Evolutionary conservation across 2,888 invertebrate genomes (phyloP), one percentile per base, ranked within the genome.

Genomic region (Anticlea derivata): DNA sequence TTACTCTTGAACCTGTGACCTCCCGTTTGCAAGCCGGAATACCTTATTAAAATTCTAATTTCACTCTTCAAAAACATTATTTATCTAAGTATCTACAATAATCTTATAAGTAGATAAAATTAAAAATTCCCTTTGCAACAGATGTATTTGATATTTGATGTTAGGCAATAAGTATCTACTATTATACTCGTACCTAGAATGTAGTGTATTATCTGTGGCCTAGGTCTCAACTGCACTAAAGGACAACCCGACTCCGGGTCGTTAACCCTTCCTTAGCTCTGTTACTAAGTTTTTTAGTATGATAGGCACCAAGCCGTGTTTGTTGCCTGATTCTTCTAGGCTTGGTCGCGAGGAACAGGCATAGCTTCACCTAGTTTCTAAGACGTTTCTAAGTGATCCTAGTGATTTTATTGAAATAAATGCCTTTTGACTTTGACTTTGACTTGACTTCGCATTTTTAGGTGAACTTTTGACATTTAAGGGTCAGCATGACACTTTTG

Each of bases 171-270:
- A 35, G 39, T 24, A 12, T 3, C 2, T 35, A 27, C 22, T 27
- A 50, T 30, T 23, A 34, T 34, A 4, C 17, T n/a, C 24, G 24
- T 37, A 23, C 23, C 43, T 23, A 37, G 30, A 24, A 27, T 31
- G 30, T 47, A 38, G 20, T 34, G 20, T 33, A 23, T 39, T 43
- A 17, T 39, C 44, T 53, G 48, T 48, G 39, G 52, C 22, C 44
- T 43, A 48, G 47, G 53, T 53, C 48, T 48, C 22, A 44, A 27
- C 51, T 51, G 53, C 24, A 46, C 24, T 34, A 61, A 59, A 61
- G 61, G 59, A 61, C 61, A 61, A 45, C 44, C 47, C 20, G 40
- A 34, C 46, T 61, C 55, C 55, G 61, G 59, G 50, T 61, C 61
- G 53, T 51, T 57, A 49, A 57, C 61, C 61, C 41, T 31, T 29